These are phyloP conservation scores for Prolemur simus DNA, from an alignment of 2,113 vertebrate genomes.

Conservation along the genomic window DNA sequence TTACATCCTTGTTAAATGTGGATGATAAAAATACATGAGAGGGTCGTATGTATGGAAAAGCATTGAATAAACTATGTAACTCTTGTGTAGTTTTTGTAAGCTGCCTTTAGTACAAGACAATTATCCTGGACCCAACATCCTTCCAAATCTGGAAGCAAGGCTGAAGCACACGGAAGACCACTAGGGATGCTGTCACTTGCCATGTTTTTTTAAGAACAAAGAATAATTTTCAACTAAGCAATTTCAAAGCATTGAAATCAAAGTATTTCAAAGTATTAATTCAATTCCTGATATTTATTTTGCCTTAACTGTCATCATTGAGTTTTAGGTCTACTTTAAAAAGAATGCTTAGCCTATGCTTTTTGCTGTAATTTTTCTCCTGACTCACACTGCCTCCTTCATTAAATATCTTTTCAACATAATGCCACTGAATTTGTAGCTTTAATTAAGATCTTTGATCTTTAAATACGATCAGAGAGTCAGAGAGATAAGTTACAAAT, in stretches of 20 bases:
- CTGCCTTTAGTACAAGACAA: not conserved
- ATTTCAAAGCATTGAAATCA: slow-evolving; percentile 41
- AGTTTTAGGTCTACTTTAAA: not conserved
- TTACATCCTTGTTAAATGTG: not conserved
- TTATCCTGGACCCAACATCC: not conserved
- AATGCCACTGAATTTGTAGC: slow-evolving; percentile 1
- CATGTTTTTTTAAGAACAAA: not conserved
- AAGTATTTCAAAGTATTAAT: not conserved
- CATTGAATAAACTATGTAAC: not conserved
- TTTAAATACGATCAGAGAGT: not conserved
- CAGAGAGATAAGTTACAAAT: not conserved
- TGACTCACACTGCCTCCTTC: not conserved
- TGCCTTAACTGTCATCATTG: not conserved
- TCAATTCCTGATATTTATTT: not conserved
- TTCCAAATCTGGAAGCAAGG: not conserved
- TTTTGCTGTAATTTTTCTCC: slow-evolving; percentile 42
- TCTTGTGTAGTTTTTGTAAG: not conserved
- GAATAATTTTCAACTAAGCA: not conserved
- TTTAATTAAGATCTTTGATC: slow-evolving; percentile 5
- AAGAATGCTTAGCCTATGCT: not conserved
- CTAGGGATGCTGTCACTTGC: not conserved
- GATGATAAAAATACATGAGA: not conserved
- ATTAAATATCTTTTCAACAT: slow-evolving; percentile 21
- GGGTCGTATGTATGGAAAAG: not conserved
- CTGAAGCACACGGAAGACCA: not conserved